These are phyloP conservation scores for Yponomeuta sedellus DNA, from an alignment of 2,888 invertebrate species.

Conservation along the genomic window DNA sequence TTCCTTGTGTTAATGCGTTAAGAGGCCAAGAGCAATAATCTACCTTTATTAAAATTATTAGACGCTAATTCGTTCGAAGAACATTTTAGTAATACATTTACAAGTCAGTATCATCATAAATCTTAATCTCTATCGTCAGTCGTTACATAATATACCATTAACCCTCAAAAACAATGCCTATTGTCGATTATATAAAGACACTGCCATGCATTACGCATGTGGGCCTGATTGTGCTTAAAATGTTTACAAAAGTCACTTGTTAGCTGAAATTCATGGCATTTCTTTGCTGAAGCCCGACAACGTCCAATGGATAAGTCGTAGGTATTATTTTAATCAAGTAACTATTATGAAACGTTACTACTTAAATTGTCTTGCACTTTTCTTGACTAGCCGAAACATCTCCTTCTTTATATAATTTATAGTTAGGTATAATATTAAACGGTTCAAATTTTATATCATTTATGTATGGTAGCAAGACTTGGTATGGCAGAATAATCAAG, in stretches of 20 bases:
- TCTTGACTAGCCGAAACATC: no score
- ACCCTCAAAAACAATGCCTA: background rate
- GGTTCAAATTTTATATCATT: background rate
- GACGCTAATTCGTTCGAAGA: no score
- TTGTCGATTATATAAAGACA: conserved; percentile 2
- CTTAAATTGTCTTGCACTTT: no score
- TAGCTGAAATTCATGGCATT: background rate
- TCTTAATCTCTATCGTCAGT: background rate
- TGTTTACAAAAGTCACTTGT: conserved; percentile 2
- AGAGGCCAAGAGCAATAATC: no score
- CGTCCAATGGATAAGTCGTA: background rate
- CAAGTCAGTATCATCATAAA: no score
- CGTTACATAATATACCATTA: background rate
- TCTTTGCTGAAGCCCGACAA: background rate
- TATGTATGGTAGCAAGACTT: no score
- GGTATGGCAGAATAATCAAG: no score
- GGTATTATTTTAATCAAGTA: background rate
- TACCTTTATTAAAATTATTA: no score
- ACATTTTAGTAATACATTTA: no score
- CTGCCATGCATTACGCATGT: background rate
- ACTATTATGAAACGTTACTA: background rate
- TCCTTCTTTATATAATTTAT: no score
- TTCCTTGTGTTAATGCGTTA: no score
- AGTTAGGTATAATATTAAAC: background rate
- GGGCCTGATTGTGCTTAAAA: background rate